Evolutionary conservation across 2,888 invertebrate species (phyloP), one percentile per base, ranked within the genome.

Genomic region (Limnephilus rhombicus): DNA sequence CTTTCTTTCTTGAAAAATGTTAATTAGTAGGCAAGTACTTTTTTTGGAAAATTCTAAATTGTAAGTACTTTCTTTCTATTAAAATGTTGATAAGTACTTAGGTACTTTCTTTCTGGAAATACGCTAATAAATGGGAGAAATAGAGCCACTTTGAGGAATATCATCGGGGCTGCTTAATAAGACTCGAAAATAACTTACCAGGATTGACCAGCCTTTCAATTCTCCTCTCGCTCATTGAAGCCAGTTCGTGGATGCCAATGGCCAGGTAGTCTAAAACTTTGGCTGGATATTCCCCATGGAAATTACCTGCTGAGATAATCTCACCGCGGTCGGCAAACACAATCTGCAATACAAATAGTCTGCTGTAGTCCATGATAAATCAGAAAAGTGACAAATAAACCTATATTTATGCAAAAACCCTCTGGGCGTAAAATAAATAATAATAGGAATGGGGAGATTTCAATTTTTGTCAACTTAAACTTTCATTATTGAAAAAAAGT

Each of bases 221-320:
- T 92, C 97, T 94, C 87, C 97, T 94, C 94, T 97, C 97, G 94
- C 97, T 97, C 96, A 97, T 97, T 93, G 96, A 97, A 31, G 97
- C 97, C 93, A 97, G 94, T 94, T 97, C 97, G 94, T 97, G 97
- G 1, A 97, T 96, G 7, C 95, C 97, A 91, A 97, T 97, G 1
- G 97, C 97, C 93, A 97, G 95, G 94, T 97, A 97, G 94, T 97
- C 97, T 90, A 97, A 94, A 3, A 96, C 97, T 95, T 97, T 97
- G 15, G 97, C 97, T 5, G 97, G 97, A 94, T 97, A 97, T 95
- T 97, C 97, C 11, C 97, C 97, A 94, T 97, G 97, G 94, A 97
- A 97, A 94, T 97, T 97, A 86, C 97, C 97, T 9, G 97, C 97
- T 11, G 97, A 97, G 92, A 97, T 96, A 86, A 97, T 97, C 94